phyloP scores from a whole-genome alignment of 1,140 invertebrate species.

The Meloidogyne floridensis region DNA sequence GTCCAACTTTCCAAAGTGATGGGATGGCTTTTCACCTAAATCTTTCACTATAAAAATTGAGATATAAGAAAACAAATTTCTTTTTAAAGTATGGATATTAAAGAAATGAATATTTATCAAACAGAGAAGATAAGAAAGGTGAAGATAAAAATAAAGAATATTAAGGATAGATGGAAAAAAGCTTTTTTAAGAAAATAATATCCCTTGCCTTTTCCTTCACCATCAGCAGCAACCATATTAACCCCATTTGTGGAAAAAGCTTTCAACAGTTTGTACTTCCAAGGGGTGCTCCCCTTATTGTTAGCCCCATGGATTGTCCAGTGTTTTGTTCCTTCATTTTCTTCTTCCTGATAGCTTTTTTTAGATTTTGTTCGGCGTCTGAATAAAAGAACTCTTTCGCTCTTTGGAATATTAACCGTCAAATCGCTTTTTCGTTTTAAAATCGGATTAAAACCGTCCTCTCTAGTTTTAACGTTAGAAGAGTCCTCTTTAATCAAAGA shows the following conservation, averaged over 20 bases:
- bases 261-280: constrained; percentile 24
- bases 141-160: neutral
- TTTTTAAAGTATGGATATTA: neutral
- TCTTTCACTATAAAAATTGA: neutral
- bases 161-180: no score
- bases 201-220: neutral
- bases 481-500: neutral
- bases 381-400: constrained; percentile 20
- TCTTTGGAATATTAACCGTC: constrained; percentile 6
- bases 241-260: constrained; percentile 28
- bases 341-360: constrained; percentile 21
- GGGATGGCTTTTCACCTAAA: constrained; percentile 48
- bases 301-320: constrained; percentile 5
- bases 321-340: neutral
- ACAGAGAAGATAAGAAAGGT: neutral
- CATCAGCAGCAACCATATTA: constrained; percentile 7
- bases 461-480: neutral
- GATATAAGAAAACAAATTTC: neutral
- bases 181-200: neutral
- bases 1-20: constrained; percentile 40
- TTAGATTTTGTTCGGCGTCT: constrained; percentile 23
- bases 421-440: neutral
- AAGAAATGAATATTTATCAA: neutral
- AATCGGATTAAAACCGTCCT: neutral
- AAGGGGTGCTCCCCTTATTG: constrained; percentile 14